Base-by-base conservation (phyloP, 2,113 vertebrate genomes). In the Dissostichus mawsoni region DNA sequence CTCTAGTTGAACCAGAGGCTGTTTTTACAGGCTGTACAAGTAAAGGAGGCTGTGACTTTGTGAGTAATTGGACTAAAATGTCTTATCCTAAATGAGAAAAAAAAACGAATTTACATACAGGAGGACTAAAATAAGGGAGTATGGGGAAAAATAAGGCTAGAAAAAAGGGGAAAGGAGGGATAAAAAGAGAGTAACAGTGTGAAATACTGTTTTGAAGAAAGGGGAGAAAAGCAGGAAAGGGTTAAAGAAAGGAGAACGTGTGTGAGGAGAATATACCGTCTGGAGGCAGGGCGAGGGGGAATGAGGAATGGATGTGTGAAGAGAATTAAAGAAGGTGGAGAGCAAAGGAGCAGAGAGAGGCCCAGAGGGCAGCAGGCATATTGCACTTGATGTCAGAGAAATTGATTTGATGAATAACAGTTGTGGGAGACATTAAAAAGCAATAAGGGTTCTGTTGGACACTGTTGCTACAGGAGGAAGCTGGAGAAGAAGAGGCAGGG, bases 341-440 rank as follows among this genome's bases (percentile, higher is more conserved):
- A 56, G 66, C 58, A 58, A 70, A 66, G 65, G 41, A 47, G 61
- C 29, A 52, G 47, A 52, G 61, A 69, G 36, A 69, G 36, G 45
- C 70, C 70, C 50, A 67, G 48, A 71, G 71, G 74, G 74, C 23
- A 67, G 23, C 33, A 55, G 29, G 11, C 29, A 76, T 55, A 76
- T 65, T 77, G 18, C 69, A 62, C 56, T 76, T 41, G 23, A 73
- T 74, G 69, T 64, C 74, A 81, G 3, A 64, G 17, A 84, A 80
- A 85, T 14, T 52, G 66, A 81, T 70, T 58, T 82, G 59, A 78
- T 76, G 25, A 84, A 75, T 74, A 82, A 82, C 41, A 68, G 36
- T 64, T 57, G 50, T 25, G 56, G 55, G 66, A 71, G 20, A 55
- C 57, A 78, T 58, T 76, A 57, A 76, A 80, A 87, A 78, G 50